Evolutionary conservation across 2,797 vertebrate genomes (phyloP).

Genomic region (Diglossa cyanea): DNA sequence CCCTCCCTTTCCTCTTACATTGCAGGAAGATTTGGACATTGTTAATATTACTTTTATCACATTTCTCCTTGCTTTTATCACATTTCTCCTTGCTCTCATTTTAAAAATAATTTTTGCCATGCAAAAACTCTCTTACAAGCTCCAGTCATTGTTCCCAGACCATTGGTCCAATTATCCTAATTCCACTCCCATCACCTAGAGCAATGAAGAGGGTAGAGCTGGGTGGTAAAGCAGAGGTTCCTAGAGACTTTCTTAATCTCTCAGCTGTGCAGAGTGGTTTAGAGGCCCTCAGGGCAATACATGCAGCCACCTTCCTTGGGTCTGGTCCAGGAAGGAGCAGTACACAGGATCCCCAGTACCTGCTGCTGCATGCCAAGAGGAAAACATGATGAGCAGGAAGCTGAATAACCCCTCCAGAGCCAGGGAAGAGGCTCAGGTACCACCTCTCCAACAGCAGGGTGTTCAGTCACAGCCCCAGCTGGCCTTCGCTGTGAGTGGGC

Average conservation of each 20-base stretch:
- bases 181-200: background rate
- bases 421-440: background rate
- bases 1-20: background rate
- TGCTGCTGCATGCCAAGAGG: background rate
- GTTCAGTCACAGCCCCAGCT: background rate
- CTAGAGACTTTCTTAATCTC: background rate
- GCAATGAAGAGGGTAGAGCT: background rate
- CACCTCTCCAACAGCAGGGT: background rate
- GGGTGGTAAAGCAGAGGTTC: background rate
- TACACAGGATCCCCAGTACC: background rate
- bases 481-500: background rate
- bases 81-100: background rate
- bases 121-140: background rate
- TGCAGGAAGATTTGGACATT: background rate
- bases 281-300: background rate
- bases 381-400: background rate
- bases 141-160: background rate
- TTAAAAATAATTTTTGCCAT: background rate
- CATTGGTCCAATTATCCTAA: background rate
- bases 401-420: background rate
- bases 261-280: background rate
- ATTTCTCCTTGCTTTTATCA: background rate
- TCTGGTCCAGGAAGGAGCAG: background rate
- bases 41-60: background rate
- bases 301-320: accelerated